phyloP scores from a whole-genome alignment of 2,113 vertebrate genomes.

The Malurus melanocephalus region DNA sequence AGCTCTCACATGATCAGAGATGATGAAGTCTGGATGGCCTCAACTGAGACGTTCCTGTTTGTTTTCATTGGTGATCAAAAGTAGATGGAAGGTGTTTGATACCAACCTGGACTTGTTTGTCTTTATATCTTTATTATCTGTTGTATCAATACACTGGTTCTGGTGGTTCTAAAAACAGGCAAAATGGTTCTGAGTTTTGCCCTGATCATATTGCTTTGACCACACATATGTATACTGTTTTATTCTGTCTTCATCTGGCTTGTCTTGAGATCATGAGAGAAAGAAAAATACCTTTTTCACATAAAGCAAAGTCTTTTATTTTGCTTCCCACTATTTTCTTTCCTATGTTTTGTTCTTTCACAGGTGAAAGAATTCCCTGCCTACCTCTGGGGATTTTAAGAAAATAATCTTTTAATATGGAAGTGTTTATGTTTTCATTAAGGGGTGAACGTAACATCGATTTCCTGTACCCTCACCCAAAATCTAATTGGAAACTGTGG shows the following conservation, averaged over 20 bases:
- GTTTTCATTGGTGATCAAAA: background rate
- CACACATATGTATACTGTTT: background rate
- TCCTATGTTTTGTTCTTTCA: background rate
- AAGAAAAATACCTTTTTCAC: background rate
- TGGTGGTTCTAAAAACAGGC: background rate
- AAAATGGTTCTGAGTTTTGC: background rate
- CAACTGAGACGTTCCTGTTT: background rate
- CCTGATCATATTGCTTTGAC: background rate
- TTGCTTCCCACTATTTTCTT: background rate
- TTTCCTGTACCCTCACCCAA: constrained; percentile 27
- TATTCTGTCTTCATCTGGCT: background rate
- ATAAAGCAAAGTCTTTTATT: background rate
- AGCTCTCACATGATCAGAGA: background rate
- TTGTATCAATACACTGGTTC: background rate
- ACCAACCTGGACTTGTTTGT: background rate
- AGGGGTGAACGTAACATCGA: background rate
- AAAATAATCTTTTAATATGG: constrained; percentile 48
- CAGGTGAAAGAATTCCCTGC: background rate
- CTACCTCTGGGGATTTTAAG: constrained; percentile 23
- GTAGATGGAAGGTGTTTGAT: background rate
- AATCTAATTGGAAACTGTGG: constrained; percentile 33
- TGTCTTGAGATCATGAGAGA: background rate
- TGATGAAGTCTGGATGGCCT: background rate
- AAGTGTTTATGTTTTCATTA: constrained; percentile 30
- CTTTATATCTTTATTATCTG: background rate